Evolutionary conservation across 1,140 invertebrate species (phyloP).

Genomic region (Ceratina calcarata): DNA sequence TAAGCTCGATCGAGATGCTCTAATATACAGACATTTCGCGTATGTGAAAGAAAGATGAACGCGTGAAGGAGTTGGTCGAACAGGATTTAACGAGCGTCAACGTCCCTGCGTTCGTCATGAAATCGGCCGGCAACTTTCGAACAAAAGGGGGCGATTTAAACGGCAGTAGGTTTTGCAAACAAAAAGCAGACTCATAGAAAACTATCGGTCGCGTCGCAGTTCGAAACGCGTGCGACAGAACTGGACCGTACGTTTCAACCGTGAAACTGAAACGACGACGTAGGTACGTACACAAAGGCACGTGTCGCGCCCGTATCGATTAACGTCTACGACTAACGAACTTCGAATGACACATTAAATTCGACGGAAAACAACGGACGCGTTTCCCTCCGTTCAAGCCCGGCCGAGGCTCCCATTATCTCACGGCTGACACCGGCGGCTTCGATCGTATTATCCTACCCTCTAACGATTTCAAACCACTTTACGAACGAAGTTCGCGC

Average conservation of each 20-base stretch:
- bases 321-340: slow-evolving; percentile 38
- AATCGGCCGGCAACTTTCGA: slow-evolving; percentile 9
- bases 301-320: slow-evolving; percentile 61
- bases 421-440: background rate
- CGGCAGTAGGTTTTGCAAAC: slow-evolving; percentile 14
- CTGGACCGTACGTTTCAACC: slow-evolving; percentile 60
- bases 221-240: slow-evolving; percentile 50
- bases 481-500: too few species aligned
- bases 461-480: slow-evolving; percentile 4
- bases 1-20: background rate
- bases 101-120: background rate
- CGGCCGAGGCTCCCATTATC: background rate
- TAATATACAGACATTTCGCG: too few species aligned
- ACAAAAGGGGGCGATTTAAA: slow-evolving; percentile 41
- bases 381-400: background rate
- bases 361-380: slow-evolving; percentile 17
- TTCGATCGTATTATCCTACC: too few species aligned
- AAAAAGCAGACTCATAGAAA: slow-evolving; percentile 36
- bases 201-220: slow-evolving; percentile 3
- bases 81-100: background rate
- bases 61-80: background rate
- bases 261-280: slow-evolving; percentile 40
- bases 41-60: background rate
- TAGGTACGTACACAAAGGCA: slow-evolving; percentile 29
- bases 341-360: slow-evolving; percentile 44